Evolutionary conservation across 2,113 vertebrate species (phyloP), one percentile per base, ranked within the genome.

Genomic region (Poecilia latipinna): DNA sequence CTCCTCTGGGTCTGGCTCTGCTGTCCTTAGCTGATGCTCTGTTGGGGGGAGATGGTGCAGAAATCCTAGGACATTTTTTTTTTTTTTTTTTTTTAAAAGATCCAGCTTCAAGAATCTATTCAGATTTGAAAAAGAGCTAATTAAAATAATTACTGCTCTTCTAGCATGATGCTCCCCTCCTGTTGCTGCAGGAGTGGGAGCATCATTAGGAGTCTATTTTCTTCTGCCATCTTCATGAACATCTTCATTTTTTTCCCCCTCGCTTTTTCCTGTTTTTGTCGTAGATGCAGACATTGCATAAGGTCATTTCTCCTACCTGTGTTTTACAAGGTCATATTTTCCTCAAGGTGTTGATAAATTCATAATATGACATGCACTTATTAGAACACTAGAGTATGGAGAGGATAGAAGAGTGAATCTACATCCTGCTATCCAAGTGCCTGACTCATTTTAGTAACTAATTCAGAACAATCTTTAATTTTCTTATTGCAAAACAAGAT

Each of bases 101-200:
- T 70, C 33, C 65, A 54, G 79, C 87, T 80, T 61, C 66, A 31
- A 80, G 87, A 73, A 70, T 87, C 68, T 51, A 26, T 83, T 92
- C 82, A 86, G 63, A 85, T 86, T 88, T 79, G 85, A 90, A 87
- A 77, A 82, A 83, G 74, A 70, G 68, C 88, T 92, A 91, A 94
- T 94, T 93, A 92, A 88, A 90, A 88, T 92, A 93, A 94, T 93
- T 88, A 88, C 79, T 68, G 68, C 82, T 88, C 83, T 89, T 83
- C 77, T 63, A 72, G 82, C 81, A 78, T 78, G 79, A 85, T 65
- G 67, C 82, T 57, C 26, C 62, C 37, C 0, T 61, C 37, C 48
- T 65, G 60, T 57, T 44, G 78, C 84, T 89, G 80, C 82, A 82
- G 81, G 76, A 86, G 61, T n/a, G 26, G 78, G 73, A 65, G 61